Evolutionary conservation across 2,113 vertebrate genomes (phyloP).

Genomic region (Corythoichthys haematopterus): DNA sequence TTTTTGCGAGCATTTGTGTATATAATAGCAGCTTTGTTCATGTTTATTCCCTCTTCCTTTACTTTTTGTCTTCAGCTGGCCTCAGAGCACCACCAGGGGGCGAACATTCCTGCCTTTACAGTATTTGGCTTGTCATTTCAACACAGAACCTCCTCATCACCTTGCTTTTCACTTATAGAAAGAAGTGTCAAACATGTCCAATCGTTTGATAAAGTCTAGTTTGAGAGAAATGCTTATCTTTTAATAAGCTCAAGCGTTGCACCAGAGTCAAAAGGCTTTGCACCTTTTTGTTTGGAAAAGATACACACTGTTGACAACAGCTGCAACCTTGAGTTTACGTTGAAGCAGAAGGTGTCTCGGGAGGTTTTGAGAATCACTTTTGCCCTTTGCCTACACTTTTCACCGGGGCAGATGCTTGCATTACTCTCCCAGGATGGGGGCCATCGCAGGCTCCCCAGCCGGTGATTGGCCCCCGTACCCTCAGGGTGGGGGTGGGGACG

Average conservation of each 20-base stretch:
- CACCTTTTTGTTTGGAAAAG: conserved; percentile 32
- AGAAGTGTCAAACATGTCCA: conserved; percentile 15
- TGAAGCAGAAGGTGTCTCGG: conserved; percentile 10
- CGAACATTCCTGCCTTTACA: conserved; percentile 92
- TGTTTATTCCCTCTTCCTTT: not conserved
- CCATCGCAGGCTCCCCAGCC: conserved; percentile 54
- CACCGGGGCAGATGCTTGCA: conserved; percentile 89
- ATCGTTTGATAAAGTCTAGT: not conserved
- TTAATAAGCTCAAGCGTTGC: conserved; percentile 23
- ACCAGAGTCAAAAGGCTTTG: conserved; percentile 28
- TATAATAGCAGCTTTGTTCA: not conserved
- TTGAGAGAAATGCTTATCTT: not conserved
- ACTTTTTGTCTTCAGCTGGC: conserved; percentile 7
- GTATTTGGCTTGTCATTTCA: conserved; percentile 72
- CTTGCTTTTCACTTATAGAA: conserved; percentile 13
- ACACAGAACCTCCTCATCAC: conserved; percentile 6
- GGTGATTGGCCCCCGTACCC: conserved; percentile 77
- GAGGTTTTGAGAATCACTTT: conserved; percentile 18
- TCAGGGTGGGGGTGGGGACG: conserved; percentile 47
- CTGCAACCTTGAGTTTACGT: conserved; percentile 33
- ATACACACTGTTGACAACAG: conserved; percentile 28
- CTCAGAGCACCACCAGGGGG: conserved; percentile 57
- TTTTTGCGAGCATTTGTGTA: not conserved
- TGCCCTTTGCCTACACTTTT: conserved; percentile 17
- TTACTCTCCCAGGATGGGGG: conserved; percentile 76